Evolutionary conservation across 1,140 invertebrate species (phyloP), one percentile per base, ranked within the genome.

Genomic region (Aphelenchoides besseyi): DNA sequence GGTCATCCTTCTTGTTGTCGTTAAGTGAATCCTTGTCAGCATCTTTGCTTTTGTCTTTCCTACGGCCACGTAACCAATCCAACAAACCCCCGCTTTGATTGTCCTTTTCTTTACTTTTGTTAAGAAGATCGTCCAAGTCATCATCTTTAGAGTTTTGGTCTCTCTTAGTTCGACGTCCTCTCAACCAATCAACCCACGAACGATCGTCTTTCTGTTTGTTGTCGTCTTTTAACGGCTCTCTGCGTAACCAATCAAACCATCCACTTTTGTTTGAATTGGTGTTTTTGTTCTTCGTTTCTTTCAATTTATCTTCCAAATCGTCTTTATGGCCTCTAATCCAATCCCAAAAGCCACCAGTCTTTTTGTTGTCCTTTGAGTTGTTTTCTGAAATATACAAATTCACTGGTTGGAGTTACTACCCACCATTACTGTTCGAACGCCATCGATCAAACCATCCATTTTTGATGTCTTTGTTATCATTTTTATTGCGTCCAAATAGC

Each of bases 41-140:
- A 16, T 48, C 41, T 48, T 48, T 48, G 12, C 41, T 12, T 48
- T 23, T 48, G 41, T 48, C 41, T 23, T 48, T 48, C 41, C 12
- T 12, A 23, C 41, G 41, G 12, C 41, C 23, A 23, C 41, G 41
- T 12, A 48, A 23, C 41, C 41, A 48, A 48, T 12, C 41, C 12
- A 48, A 23, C 41, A 12, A 48, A 16, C 41, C 41, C 12, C 41
- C n/a, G n/a, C n/a, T n/a, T n/a, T n/a, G 41, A 48, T 48, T 23
- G 41, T 48, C 41, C 23, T 48, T 48, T 23, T 48, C 23, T 23
- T 59, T 59, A 8, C 5, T 33, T 28, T 59, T 23, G 5, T 59
- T 59, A 23, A 59, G 55, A 5, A 59, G 55, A 23, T 59, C 55
- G 55, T 59, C 55, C 5, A 59, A 8, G 41, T 48, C 41, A 23